Conservation (phyloP, 2,113 vertebrate species). For the Sisor rabdophorus region DNA sequence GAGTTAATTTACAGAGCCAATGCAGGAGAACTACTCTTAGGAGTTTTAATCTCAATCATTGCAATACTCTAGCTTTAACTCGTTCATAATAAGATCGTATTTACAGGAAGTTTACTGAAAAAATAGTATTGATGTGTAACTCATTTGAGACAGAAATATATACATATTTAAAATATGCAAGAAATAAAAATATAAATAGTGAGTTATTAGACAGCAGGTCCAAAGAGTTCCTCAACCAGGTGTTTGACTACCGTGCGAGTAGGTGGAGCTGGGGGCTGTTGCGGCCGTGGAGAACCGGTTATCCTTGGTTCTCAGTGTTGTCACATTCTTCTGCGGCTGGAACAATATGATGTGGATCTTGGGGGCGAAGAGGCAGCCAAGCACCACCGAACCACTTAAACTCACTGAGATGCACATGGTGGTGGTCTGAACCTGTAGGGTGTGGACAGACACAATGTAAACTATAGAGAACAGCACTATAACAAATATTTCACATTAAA, state of each 20-base stretch:
- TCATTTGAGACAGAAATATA: not conserved
- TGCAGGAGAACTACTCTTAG: too few species aligned
- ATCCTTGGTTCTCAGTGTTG: constrained; percentile 79
- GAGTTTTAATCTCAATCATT: not conserved
- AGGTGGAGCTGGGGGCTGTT: constrained; percentile 75
- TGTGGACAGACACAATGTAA: not conserved
- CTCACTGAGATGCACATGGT: constrained; percentile 98
- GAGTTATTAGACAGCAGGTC: not conserved
- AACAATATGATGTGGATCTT: constrained; percentile 98
- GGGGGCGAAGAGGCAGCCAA: constrained; percentile 92
- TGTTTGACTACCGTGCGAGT: constrained; percentile 76
- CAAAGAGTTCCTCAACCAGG: not conserved
- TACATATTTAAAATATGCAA: not conserved
- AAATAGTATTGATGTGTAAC: not conserved
- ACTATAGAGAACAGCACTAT: not conserved
- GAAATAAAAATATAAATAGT: not conserved
- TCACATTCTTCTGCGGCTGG: constrained; percentile 96
- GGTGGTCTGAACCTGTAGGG: constrained; percentile 90
- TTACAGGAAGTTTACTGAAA: not conserved
- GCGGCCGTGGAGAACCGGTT: constrained; percentile 80
- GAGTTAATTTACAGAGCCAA: not conserved
- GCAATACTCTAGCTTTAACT: not conserved
- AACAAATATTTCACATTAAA: not conserved
- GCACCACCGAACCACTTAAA: constrained; percentile 93
- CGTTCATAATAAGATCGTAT: not conserved